phyloP scores from a whole-genome alignment of 2,113 vertebrate species.

The Pelecanus crispus region DNA sequence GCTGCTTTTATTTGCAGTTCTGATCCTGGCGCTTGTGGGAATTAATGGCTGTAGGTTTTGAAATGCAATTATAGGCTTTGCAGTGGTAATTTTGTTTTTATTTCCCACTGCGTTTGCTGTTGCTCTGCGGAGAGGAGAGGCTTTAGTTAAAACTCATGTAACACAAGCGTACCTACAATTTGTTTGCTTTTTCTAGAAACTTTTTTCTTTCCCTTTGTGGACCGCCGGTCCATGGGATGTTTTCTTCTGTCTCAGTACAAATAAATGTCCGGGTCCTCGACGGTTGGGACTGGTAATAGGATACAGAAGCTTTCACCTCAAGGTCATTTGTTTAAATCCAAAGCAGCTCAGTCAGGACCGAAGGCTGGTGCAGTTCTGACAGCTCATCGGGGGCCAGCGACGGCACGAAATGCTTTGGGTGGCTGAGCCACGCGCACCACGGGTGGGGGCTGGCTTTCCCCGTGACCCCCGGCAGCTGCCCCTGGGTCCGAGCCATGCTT shows the following conservation, averaged over 20 bases:
- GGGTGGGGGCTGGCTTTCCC: background rate
- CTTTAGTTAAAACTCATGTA: slow-evolving; percentile 29
- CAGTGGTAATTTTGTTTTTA: slow-evolving; percentile 53
- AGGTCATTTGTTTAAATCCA: background rate
- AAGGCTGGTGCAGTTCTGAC: background rate
- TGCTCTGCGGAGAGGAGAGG: background rate
- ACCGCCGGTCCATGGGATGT: background rate
- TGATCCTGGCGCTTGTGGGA: slow-evolving; percentile 18
- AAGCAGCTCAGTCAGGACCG: background rate
- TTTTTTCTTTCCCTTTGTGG: background rate
- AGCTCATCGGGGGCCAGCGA: background rate
- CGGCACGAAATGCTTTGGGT: accelerated
- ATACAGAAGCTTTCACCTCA: background rate
- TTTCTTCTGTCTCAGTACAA: slow-evolving; percentile 7
- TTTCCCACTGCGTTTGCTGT: slow-evolving; percentile 53
- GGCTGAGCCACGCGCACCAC: accelerated
- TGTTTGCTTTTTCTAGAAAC: slow-evolving; percentile 29
- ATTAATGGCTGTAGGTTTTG: slow-evolving; percentile 43
- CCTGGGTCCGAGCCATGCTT: background rate
- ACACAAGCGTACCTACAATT: background rate
- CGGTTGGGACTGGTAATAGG: background rate
- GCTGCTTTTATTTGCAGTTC: slow-evolving; percentile 5
- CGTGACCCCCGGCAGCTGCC: accelerated
- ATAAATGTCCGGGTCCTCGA: background rate
- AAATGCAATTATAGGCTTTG: slow-evolving; percentile 61